Conservation (phyloP, 1,140 invertebrate species). For the Halictus rubicundus region DNA sequence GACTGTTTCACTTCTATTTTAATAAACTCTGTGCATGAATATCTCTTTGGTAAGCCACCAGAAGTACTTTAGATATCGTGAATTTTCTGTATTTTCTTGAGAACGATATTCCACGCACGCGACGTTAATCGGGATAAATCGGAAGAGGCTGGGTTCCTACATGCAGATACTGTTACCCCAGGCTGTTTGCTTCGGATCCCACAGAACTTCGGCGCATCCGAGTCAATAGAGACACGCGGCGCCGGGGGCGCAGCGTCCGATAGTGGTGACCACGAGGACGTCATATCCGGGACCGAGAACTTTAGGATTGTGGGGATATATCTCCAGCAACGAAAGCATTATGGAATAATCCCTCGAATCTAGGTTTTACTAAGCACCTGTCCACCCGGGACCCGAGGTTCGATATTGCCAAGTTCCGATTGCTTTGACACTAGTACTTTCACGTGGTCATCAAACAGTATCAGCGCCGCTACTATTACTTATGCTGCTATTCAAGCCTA, state of each 20-base stretch:
- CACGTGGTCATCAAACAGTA: too few relatives aligned
- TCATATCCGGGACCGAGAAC: conserved; percentile 19
- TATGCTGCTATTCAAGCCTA: too few relatives aligned
- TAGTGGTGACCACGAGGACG: neutral
- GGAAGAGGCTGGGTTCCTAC: neutral
- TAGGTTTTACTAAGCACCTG: neutral
- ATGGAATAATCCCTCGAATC: neutral
- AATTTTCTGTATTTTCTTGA: too few relatives aligned
- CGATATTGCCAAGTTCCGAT: neutral
- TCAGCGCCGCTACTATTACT: too few relatives aligned
- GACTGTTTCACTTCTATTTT: too few relatives aligned
- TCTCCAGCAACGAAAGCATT: neutral
- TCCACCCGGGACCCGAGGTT: neutral
- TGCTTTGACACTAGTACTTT: neutral
- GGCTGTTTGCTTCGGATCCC: conserved; percentile 35
- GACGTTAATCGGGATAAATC: conserved; percentile 2
- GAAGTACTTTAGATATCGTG: too few relatives aligned
- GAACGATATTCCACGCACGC: too few relatives aligned
- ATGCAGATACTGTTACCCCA: conserved; percentile 12
- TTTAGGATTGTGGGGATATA: neutral
- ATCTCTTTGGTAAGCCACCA: too few relatives aligned
- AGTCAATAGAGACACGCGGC: conserved; percentile 29
- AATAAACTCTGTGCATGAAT: too few relatives aligned
- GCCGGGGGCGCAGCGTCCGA: conserved; percentile 18
- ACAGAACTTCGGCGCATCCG: conserved; percentile 1